Base-by-base conservation (phyloP, 2,797 vertebrate species). In the Bradypodion pumilum region DNA sequence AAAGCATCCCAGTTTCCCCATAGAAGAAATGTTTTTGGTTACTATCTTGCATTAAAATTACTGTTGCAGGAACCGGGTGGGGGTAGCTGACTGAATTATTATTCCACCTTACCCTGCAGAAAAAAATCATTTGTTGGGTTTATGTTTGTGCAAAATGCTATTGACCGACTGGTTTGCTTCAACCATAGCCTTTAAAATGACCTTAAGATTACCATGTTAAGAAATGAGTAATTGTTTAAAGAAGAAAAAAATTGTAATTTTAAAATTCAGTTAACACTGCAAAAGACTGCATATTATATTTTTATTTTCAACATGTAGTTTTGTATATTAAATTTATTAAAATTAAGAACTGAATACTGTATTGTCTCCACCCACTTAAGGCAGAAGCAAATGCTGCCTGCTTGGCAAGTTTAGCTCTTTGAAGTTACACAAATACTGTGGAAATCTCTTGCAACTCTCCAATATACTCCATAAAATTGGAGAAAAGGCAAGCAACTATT, bases 221-320 rank as follows among this genome's bases (percentile, higher is more conserved):
- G 89, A 95, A 93, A 93, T 85, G 91, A 95, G 93, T 95, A 94
- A 88, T 94, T 93, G 93, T 95, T 95, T 94, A 91, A 94, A 92
- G 92, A n/a, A n/a, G n/a, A 93, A 93, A 90, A 89, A 80, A 89
- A 92, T 21, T 94, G 92, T 95, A 95, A 94, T 95, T 95, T 95
- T 93, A 94, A 93, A 94, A 93, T 94, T 94, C 93, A 93, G 93
- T 94, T 93, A 94, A 94, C 94, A 93, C 92, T 94, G 92, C 94
- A 84, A 88, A 89, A 93, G 91, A 87, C 89, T 86, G 90, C 91
- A 90, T 94, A 89, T 93, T 95, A 92, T 94, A 93, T 94, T 94
- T 94, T 94, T 95, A 93, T 94, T 94, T 96, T 95, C 92, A 92
- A 95, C 93, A 95, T 95, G 89, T 93, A 93, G 92, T 94, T 95